Conservation (phyloP, 2,888 invertebrate genomes). For the Zelleria hepariella region DNA sequence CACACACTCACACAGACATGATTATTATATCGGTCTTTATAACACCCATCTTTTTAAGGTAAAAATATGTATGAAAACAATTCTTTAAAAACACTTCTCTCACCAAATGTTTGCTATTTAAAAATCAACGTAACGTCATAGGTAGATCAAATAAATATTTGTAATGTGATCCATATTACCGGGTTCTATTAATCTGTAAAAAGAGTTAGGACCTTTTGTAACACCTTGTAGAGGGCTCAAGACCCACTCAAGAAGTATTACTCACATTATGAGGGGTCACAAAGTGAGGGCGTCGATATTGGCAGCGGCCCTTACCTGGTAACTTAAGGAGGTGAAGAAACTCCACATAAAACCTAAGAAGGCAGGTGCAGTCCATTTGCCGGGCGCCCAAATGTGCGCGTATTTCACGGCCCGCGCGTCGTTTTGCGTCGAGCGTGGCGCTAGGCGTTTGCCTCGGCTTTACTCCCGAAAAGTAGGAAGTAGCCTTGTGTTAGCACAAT, state of each 20-base stretch:
- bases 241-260: conserved; percentile 68
- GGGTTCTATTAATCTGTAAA: too few relatives aligned
- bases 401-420: conserved; percentile 65
- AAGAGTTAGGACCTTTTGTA: too few relatives aligned
- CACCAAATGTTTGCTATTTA: too few relatives aligned
- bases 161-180: too few relatives aligned
- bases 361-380: conserved; percentile 70
- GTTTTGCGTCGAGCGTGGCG: conserved; percentile 49
- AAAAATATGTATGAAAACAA: too few relatives aligned
- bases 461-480: background rate
- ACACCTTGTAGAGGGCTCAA: too few relatives aligned
- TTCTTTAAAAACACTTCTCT: too few relatives aligned
- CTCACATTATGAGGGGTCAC: conserved; percentile 69
- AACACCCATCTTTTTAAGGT: too few relatives aligned
- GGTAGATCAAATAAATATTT: conserved; percentile 33
- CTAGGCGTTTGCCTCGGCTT: conserved; percentile 19
- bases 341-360: conserved; percentile 70
- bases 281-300: conserved; percentile 67
- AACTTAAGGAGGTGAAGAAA: conserved; percentile 65
- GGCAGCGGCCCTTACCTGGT: conserved; percentile 54
- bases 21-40: too few relatives aligned
- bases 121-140: too few relatives aligned
- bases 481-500: too few relatives aligned
- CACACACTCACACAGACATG: too few relatives aligned
- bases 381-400: conserved; percentile 61